Evolutionary conservation across 2,888 invertebrate genomes (phyloP).

Genomic region (Paralinhomoeus sp.): DNA sequence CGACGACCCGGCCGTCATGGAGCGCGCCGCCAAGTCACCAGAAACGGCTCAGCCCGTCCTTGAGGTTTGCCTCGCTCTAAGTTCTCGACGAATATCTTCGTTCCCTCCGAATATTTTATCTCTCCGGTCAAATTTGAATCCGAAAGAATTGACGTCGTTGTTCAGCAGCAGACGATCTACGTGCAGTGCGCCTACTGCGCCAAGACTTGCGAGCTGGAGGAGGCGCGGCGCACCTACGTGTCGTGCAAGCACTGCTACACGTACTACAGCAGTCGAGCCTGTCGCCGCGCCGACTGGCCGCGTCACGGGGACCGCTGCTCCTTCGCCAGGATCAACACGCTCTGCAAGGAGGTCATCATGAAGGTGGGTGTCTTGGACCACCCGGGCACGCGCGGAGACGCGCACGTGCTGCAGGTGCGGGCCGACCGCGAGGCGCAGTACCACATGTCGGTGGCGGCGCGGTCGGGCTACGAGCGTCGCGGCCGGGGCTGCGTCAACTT

Average conservation of each 20-base stretch:
- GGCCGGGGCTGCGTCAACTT: slow-evolving; percentile 76
- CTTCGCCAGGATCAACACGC: slow-evolving; percentile 64
- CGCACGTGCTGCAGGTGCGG: slow-evolving; percentile 18
- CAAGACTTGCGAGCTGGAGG: slow-evolving; percentile 32
- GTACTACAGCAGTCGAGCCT: slow-evolving; percentile 72
- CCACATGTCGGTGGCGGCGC: slow-evolving; percentile 51
- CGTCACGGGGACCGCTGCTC: slow-evolving; percentile 69
- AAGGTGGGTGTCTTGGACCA: slow-evolving; percentile 16
- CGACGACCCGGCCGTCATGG: slow-evolving; percentile 18
- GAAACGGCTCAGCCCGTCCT: slow-evolving; percentile 19
- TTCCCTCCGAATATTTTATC: too few species aligned
- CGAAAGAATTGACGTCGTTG: too few species aligned
- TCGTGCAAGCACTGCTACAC: slow-evolving; percentile 85
- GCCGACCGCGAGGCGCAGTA: slow-evolving; percentile 34
- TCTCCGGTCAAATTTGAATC: too few species aligned
- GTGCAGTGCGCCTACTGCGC: slow-evolving; percentile 25
- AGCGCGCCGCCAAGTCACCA: slow-evolving; percentile 15
- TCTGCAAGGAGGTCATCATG: slow-evolving; percentile 44
- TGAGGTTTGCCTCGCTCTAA: slow-evolving; percentile 9
- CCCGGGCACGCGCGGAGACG: too few species aligned
- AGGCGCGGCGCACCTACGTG: slow-evolving; percentile 57
- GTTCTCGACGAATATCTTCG: too few species aligned
- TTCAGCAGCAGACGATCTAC: slow-evolving; percentile 12
- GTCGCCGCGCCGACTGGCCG: slow-evolving; percentile 73
- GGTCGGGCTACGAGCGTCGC: slow-evolving; percentile 55